Conservation (phyloP, 2,113 vertebrate genomes). For the Hassar affinis region DNA sequence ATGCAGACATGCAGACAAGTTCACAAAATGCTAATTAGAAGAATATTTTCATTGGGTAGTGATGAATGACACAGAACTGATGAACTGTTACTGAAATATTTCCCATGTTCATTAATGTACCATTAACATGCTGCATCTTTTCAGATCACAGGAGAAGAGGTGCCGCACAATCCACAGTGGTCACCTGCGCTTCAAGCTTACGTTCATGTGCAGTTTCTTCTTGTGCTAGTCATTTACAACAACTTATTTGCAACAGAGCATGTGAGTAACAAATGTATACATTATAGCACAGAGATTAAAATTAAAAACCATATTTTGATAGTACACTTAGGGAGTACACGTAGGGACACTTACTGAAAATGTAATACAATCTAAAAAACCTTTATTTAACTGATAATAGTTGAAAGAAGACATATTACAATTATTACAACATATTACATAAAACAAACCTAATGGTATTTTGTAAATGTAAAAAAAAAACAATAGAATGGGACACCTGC, state of each 20-base stretch:
- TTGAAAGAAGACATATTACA: too few relatives aligned
- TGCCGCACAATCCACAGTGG: slow-evolving; percentile 69
- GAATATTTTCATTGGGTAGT: not conserved
- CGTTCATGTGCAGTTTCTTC: slow-evolving; percentile 74
- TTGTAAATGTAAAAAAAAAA: too few relatives aligned
- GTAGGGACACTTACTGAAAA: too few relatives aligned
- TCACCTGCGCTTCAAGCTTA: slow-evolving; percentile 73
- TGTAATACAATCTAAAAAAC: too few relatives aligned
- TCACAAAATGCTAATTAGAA: not conserved
- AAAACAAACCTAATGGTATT: too few relatives aligned
- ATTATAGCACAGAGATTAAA: not conserved
- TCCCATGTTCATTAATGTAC: slow-evolving; percentile 26
- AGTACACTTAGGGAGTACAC: too few relatives aligned
- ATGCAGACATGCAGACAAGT: not conserved
- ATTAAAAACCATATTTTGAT: too few relatives aligned
- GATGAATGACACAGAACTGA: not conserved
- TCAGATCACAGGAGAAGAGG: slow-evolving; percentile 84
- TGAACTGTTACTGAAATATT: not conserved
- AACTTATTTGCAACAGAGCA: slow-evolving; percentile 73
- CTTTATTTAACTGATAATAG: too few relatives aligned
- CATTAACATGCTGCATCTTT: slow-evolving; percentile 28
- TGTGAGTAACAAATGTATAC: slow-evolving; percentile 69
- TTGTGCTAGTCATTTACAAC: slow-evolving; percentile 76
- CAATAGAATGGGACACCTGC: too few relatives aligned
- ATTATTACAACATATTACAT: too few relatives aligned